Evolutionary conservation across 2,888 invertebrate genomes (phyloP), one percentile per base, ranked within the genome.

Genomic region (Clepsis dumicolana): DNA sequence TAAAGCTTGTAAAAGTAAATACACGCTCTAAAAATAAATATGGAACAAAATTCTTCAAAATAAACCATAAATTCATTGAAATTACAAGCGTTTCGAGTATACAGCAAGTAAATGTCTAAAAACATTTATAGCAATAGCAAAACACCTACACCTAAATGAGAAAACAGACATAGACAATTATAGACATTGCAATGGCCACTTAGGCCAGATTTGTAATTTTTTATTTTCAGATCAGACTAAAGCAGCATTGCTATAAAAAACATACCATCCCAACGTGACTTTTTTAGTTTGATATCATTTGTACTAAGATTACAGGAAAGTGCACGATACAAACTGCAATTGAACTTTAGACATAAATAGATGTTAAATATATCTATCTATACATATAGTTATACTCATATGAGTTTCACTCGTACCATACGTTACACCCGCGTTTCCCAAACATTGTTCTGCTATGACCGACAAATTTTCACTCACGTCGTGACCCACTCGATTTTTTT

Each of bases 91-190:
- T 41, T 63, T 18, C 18, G 44, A 41, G 25, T 7, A 44, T 12
- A 50, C 54, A 68, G 50, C 57, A 57, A 63, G 67, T 50, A 62
- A 56, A 18, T n/a, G 4, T 18, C n/a, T 35, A 10, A 60, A 56
- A 41, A 60, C 25, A 67, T 62, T 41, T 24, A 56, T 24, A 38
- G 50, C 27, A 50, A 32, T 24, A 35, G 56, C 56, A 35, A n/a
- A 56, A 67, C 48, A 60, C 32, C 65, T 66, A 61, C 35, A 27
- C 48, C 7, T 66, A 66, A 27, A 29, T 38, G 54, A 44, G 59
- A 60, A 29, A 44, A 8, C 38, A 25, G 24, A 35, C 21, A 41
- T 57, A 41, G 57, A 57, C 38, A 27, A 50, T 24, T 12, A 44
- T 7, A 52, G 27, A 52, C 32, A 53, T 41, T 48, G 5, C 4